Evolutionary conservation across 2,888 invertebrate species (phyloP).

Genomic region (Epinotia demarniana): DNA sequence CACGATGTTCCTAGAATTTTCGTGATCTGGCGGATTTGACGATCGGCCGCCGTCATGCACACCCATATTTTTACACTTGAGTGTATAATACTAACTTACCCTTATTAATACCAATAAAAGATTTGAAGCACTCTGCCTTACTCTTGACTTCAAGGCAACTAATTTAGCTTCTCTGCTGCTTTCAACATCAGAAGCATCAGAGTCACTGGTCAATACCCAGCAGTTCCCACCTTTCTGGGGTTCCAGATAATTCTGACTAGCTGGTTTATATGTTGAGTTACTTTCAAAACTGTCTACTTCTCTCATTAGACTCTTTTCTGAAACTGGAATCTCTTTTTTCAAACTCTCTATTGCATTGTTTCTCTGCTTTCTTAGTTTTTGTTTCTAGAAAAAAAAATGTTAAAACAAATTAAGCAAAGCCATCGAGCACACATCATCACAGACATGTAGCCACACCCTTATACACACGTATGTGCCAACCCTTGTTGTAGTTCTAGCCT

Average conservation of each 20-base stretch:
- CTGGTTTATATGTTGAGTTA: constrained; percentile 72
- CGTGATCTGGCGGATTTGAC: no score
- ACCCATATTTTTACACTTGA: no score
- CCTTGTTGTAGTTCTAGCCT: no score
- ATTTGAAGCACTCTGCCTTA: constrained; percentile 87
- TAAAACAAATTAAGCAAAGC: no score
- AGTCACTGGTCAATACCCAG: constrained; percentile 86
- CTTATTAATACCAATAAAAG: constrained; percentile 85
- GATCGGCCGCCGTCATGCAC: no score
- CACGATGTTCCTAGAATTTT: no score
- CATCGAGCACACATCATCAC: no score
- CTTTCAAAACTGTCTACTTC: constrained; percentile 75
- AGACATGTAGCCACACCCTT: no score
- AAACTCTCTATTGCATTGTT: constrained; percentile 77
- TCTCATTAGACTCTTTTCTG: constrained; percentile 74
- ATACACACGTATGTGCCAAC: no score
- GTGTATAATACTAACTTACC: constrained; percentile 61
- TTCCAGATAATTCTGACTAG: constrained; percentile 69
- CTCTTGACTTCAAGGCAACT: constrained; percentile 83
- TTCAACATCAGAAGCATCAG: constrained; percentile 88
- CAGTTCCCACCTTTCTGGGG: constrained; percentile 62
- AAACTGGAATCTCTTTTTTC: constrained; percentile 78
- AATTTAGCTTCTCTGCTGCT: constrained; percentile 79
- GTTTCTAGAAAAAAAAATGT: constrained; percentile 66
- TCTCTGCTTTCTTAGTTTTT: constrained; percentile 77